Evolutionary conservation across 2,797 vertebrate genomes (phyloP).

Genomic region (Thripadectes ignobilis): DNA sequence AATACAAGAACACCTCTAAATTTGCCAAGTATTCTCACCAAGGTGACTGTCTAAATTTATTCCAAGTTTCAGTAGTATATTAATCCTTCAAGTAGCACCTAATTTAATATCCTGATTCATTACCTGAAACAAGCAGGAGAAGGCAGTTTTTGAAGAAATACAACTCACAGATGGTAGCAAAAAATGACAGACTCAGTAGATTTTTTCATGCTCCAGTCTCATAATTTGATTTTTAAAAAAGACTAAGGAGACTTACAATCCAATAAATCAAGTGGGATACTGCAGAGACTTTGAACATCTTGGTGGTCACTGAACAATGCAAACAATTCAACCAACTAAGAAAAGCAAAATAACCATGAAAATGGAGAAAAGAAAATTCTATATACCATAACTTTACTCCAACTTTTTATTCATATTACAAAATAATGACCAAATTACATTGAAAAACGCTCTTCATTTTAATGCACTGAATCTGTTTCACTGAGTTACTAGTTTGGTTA

Average conservation of each 20-base stretch:
- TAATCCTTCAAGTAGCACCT: not conserved
- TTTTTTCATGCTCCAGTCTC: not conserved
- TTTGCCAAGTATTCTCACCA: not conserved
- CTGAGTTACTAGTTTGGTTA: not conserved
- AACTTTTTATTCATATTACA: not conserved
- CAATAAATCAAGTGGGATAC: not conserved
- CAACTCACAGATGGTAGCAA: not conserved
- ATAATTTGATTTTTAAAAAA: not conserved
- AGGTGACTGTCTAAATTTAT: not conserved
- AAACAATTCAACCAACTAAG: not conserved
- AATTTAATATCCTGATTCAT: constrained; percentile 12
- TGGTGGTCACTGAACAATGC: not conserved
- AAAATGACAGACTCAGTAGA: not conserved
- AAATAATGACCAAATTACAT: not conserved
- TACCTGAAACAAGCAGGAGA: not conserved
- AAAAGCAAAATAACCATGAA: not conserved
- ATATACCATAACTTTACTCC: fast-evolving
- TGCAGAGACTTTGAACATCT: not conserved
- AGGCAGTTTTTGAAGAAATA: not conserved
- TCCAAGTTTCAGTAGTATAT: not conserved
- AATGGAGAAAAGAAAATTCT: not conserved
- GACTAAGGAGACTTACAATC: not conserved
- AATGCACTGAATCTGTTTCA: not conserved
- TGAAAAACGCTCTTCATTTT: not conserved
- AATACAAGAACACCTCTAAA: not conserved